These are phyloP conservation scores for Forbesichthys papilliferus DNA, from an alignment of 2,113 vertebrate species.

Conservation along the genomic window DNA sequence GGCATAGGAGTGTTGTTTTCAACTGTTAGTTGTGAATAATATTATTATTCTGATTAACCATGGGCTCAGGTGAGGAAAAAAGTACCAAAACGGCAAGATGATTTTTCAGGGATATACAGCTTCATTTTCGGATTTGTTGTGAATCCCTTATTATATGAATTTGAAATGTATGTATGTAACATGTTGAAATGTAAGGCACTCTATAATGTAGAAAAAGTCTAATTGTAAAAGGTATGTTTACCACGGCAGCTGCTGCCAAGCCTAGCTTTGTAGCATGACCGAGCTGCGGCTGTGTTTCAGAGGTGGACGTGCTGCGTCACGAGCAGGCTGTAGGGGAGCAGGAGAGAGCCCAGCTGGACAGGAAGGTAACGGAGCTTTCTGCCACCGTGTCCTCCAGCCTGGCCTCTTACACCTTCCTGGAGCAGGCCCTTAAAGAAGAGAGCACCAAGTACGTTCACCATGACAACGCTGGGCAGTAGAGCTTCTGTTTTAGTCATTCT, in stretches of 20 bases:
- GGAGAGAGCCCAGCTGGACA: conserved; percentile 65
- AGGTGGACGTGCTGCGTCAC: conserved; percentile 73
- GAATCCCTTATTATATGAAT: background rate
- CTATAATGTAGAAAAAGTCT: background rate
- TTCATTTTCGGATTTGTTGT: no score
- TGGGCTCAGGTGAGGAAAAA: no score
- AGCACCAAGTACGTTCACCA: conserved; percentile 65
- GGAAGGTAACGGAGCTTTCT: conserved; percentile 70
- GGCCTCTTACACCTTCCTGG: conserved; percentile 77
- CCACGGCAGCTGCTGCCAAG: no score
- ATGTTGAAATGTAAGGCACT: background rate
- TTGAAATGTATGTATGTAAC: background rate
- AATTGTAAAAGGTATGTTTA: no score
- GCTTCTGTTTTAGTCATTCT: no score
- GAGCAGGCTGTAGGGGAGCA: conserved; percentile 68
- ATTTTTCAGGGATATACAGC: no score
- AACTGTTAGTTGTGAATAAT: no score
- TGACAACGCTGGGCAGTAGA: no score
- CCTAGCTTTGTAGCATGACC: no score
- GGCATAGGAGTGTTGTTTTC: no score
- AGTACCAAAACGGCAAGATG: no score
- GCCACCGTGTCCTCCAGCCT: conserved; percentile 74
- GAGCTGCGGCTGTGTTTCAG: conserved; percentile 46
- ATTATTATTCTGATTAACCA: no score
- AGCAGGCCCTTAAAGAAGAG: conserved; percentile 70